phyloP scores from a whole-genome alignment of 2,888 invertebrate genomes.

The Cataglyphis livida region DNA sequence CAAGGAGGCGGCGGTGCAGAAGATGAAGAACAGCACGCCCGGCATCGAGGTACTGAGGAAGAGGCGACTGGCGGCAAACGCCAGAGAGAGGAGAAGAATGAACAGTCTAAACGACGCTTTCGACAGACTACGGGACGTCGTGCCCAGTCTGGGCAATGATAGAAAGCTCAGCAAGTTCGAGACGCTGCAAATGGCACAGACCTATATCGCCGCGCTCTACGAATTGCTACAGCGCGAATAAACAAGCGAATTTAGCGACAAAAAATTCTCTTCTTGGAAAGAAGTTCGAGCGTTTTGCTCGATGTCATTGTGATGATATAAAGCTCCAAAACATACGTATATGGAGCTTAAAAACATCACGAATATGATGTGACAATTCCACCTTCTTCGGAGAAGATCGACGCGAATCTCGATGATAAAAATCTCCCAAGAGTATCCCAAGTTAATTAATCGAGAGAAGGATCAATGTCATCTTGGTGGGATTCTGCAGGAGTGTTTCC shows the following conservation, averaged over 20 bases:
- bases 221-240: slow-evolving; percentile 87
- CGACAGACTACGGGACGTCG: slow-evolving; percentile 90
- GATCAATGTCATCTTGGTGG: not conserved
- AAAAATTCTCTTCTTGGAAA: slow-evolving; percentile 29
- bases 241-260: slow-evolving; percentile 45
- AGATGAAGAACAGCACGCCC: slow-evolving; percentile 78
- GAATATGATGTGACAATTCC: not conserved
- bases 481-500: not conserved
- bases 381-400: not conserved
- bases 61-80: slow-evolving; percentile 90
- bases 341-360: not conserved
- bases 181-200: slow-evolving; percentile 92
- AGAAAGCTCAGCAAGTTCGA: slow-evolving; percentile 91
- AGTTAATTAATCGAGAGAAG: not conserved
- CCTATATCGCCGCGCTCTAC: slow-evolving; percentile 90
- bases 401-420: not conserved
- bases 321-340: not conserved
- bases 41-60: slow-evolving; percentile 87
- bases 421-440: not conserved
- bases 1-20: slow-evolving; percentile 75
- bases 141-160: slow-evolving; percentile 90
- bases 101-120: slow-evolving; percentile 91
- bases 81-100: slow-evolving; percentile 91
- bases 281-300: slow-evolving; percentile 14
- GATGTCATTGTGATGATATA: not conserved